Conservation (phyloP, 2,888 invertebrate species). For the Glaucopsyche alexis region DNA sequence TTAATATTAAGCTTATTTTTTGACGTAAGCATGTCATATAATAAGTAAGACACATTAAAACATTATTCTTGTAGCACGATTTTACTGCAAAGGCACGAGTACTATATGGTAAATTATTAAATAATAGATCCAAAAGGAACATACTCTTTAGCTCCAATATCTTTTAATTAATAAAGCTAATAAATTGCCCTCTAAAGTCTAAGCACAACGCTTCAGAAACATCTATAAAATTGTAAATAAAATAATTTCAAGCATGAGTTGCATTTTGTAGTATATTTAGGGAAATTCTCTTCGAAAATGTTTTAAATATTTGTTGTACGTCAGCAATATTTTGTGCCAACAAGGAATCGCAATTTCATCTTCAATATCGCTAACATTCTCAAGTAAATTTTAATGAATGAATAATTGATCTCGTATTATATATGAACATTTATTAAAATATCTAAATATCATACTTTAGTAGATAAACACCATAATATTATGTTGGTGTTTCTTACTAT, state of each 20-base stretch:
- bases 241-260: conserved; percentile 11
- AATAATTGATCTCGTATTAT: no score
- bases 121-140: neutral
- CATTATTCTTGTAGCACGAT: neutral
- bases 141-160: neutral
- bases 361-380: neutral
- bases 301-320: neutral
- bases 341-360: neutral
- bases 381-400: no score
- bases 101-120: neutral
- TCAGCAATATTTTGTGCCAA: neutral
- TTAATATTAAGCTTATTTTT: no score
- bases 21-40: no score
- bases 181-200: conserved; percentile 15
- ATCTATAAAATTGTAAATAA: conserved; percentile 18
- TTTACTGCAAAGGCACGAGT: neutral
- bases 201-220: conserved; percentile 17
- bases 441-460: no score
- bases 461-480: no score
- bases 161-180: conserved; percentile 27
- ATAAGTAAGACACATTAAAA: neutral
- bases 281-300: neutral
- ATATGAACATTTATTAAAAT: no score
- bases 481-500: no score
- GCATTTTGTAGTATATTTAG: conserved; percentile 14